These are phyloP conservation scores for Rhodeus uyekii DNA, from an alignment of 2,797 vertebrate species.

Conservation along the genomic window DNA sequence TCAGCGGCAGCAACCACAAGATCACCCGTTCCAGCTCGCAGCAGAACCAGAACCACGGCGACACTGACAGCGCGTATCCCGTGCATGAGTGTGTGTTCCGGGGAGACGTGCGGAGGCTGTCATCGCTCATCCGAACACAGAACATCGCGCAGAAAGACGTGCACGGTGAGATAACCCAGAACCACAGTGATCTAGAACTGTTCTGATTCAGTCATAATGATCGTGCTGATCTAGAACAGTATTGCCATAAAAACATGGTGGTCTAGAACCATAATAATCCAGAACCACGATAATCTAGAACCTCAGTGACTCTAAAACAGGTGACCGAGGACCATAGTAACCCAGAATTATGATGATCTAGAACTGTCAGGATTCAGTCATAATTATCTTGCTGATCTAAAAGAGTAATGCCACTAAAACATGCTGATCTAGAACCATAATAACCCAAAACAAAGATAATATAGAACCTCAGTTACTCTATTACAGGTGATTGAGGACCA, in stretches of 20 bases:
- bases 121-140: slow-evolving; percentile 94
- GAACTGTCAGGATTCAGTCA: background rate
- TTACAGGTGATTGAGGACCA: background rate
- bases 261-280: background rate
- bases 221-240: background rate
- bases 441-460: background rate
- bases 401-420: background rate
- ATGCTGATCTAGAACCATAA: background rate
- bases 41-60: slow-evolving; percentile 50
- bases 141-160: slow-evolving; percentile 95
- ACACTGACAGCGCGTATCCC: slow-evolving; percentile 78
- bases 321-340: background rate
- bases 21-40: slow-evolving; percentile 74
- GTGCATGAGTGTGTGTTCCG: slow-evolving; percentile 96
- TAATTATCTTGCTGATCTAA: background rate
- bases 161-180: slow-evolving; percentile 83
- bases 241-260: background rate
- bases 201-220: background rate
- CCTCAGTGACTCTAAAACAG: background rate
- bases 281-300: background rate
- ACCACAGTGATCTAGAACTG: too few species aligned
- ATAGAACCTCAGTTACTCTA: too few species aligned
- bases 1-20: slow-evolving; percentile 80
- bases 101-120: slow-evolving; percentile 91
- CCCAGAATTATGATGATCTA: background rate